phyloP scores from a whole-genome alignment of 2,113 vertebrate genomes.

The Cervus canadensis region DNA sequence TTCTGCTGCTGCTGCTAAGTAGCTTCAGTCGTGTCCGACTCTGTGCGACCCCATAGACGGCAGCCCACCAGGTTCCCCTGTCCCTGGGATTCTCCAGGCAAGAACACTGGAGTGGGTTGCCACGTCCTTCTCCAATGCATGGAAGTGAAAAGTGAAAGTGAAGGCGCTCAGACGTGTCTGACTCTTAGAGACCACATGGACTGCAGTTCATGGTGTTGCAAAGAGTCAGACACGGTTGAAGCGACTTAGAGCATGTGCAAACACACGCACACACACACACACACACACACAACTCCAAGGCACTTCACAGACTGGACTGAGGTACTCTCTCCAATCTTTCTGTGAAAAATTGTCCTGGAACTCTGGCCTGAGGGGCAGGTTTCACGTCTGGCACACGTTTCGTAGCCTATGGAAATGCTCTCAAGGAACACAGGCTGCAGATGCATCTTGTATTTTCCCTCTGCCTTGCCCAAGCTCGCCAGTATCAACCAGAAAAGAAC shows the following conservation, averaged over 20 bases:
- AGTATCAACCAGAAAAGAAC: not conserved
- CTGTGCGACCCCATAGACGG: too few relatives aligned
- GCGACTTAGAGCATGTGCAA: not conserved
- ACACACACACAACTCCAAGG: not conserved
- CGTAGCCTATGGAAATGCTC: fast-evolving
- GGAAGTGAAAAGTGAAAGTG: too few relatives aligned
- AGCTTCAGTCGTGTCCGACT: too few relatives aligned
- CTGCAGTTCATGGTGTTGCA: not conserved
- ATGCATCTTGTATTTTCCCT: not conserved
- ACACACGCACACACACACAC: too few relatives aligned
- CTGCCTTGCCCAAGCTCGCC: not conserved
- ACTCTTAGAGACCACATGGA: not conserved
- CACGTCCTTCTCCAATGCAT: too few relatives aligned
- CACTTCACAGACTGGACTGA: not conserved
- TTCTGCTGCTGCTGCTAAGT: too few relatives aligned
- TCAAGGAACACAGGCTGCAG: not conserved
- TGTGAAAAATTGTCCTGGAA: not conserved
- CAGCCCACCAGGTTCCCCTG: too few relatives aligned
- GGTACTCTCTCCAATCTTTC: not conserved
- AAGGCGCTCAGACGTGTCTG: too few relatives aligned
- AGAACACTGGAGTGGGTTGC: too few relatives aligned
- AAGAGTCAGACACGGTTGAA: not conserved
- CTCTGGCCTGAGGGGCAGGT: not conserved
- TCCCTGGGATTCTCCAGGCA: too few relatives aligned
- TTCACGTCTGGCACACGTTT: not conserved